Percentiles rank a stretch among this genome's conserved stretches.
These are phyloP conservation scores for Ochotona princeps DNA, from an alignment of 2,113 vertebrate species.

Conservation along the genomic window DNA sequence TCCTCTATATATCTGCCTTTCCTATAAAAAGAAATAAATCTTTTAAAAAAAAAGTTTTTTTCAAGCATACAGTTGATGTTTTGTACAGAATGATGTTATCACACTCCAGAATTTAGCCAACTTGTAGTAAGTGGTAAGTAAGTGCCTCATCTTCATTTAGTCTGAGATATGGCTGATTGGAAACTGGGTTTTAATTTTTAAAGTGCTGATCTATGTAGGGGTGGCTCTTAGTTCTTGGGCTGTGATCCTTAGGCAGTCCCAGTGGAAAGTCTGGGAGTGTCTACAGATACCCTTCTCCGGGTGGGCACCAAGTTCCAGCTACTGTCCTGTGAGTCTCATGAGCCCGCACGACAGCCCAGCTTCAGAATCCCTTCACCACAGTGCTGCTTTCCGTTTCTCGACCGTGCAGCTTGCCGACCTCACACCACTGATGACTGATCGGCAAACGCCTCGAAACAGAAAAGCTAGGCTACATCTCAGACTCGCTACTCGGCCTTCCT, in stretches of 20 bases:
- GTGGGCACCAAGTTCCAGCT: not conserved
- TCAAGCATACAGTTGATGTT: not conserved
- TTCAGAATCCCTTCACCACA: not conserved
- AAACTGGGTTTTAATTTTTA: not conserved
- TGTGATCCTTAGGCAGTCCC: not conserved
- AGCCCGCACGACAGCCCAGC: not conserved
- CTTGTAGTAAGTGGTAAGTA: not conserved
- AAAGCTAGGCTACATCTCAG: no score
- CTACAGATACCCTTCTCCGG: not conserved
- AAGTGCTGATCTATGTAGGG: not conserved
- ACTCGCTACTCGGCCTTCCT: not conserved
- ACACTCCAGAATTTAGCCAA: slow-evolving; percentile 28
- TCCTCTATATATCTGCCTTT: no score
- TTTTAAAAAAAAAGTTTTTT: no score
- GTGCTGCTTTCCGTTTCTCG: not conserved
- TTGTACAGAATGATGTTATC: slow-evolving; percentile 6
- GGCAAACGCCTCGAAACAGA: not conserved
- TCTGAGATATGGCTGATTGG: not conserved
- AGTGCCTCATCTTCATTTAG: not conserved
- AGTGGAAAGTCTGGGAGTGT: not conserved
- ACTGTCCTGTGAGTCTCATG: not conserved
- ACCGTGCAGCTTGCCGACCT: not conserved
- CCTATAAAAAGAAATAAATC: no score
- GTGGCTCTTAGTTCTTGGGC: not conserved
- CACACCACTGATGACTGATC: not conserved